Base-by-base conservation (phyloP, 2,888 invertebrate species). In the Caenorhabditis sulstoni region DNA sequence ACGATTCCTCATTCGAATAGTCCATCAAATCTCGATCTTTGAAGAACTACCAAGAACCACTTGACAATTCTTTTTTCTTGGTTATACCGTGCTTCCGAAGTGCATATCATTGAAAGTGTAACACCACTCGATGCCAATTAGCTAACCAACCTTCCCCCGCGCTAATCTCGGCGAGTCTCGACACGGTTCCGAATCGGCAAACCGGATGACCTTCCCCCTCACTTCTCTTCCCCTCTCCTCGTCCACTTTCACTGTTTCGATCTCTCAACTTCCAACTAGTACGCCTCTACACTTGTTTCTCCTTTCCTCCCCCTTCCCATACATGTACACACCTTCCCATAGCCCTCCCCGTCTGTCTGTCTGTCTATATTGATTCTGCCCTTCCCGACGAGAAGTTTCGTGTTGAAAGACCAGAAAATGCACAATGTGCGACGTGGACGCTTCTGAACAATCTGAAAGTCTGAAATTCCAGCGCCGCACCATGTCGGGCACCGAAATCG, bases 401-500 rank as follows among this genome's bases (percentile, higher is more conserved):
- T 65, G 20, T 52, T 8, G 5, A 39, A 53, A 3, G 11, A 22
- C 20, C 14, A 1, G n/a, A 39, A 49, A 55, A 49, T 58, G 59
- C 50, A 16, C 11, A 57, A 68, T 57, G 58, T 68, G 44, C 53
- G 44, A n/a, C 29, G 14, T 1, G 14, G 8, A 52, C 4, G 23
- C 53, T 23, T 62, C 3, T 9, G 1, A 1, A 7, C 1, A 23
- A 41, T 52, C 8, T 3, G 44, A 37, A 57, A 29, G 23, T 14
- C 14, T 12, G 7, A 29, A 5, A 39, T 71, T 81, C 16, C 75
- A 86, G 86, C 76, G 86, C 7, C 75, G 86, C 20, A 9, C 49
- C 52, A 85, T 85, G 86, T 78, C 81, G 16, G 50, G 65, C 4
- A 61, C 35, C 39, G 86, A 86, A 8, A 70, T 87, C 20, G 86